Evolutionary conservation across 2,113 vertebrate species (phyloP).

Genomic region (Promerops cafer): DNA sequence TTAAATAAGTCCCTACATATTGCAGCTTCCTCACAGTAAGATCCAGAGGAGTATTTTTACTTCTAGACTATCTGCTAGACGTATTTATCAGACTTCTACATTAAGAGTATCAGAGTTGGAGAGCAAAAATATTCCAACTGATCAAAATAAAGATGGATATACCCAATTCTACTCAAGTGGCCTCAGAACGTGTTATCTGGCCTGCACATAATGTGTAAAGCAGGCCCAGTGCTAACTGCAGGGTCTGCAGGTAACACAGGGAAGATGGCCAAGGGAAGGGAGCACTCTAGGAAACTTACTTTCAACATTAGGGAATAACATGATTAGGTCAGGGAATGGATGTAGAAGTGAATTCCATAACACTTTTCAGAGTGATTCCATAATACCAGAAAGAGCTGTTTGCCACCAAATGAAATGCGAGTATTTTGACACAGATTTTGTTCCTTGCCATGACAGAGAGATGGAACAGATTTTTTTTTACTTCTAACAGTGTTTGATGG

Average conservation of each 20-base stretch:
- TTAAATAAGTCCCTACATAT: neutral
- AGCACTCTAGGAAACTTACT: neutral
- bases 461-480: neutral
- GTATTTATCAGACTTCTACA: neutral
- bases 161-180: rapidly evolving
- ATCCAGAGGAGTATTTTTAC: neutral
- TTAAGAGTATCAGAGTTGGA: neutral
- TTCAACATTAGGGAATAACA: neutral
- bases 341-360: neutral
- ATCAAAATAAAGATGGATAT: neutral
- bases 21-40: neutral
- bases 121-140: neutral
- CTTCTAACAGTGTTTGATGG: neutral
- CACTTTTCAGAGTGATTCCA: neutral
- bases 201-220: neutral
- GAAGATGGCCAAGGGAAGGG: neutral
- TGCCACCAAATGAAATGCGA: neutral
- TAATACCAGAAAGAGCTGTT: neutral
- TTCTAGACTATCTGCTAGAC: neutral
- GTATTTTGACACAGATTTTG: neutral
- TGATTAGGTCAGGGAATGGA: neutral
- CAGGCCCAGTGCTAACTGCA: neutral
- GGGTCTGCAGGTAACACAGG: neutral
- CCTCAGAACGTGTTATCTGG: neutral
- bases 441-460: neutral